Evolutionary conservation across 2,888 invertebrate species (phyloP).

Genomic region (Agriopis marginaria): DNA sequence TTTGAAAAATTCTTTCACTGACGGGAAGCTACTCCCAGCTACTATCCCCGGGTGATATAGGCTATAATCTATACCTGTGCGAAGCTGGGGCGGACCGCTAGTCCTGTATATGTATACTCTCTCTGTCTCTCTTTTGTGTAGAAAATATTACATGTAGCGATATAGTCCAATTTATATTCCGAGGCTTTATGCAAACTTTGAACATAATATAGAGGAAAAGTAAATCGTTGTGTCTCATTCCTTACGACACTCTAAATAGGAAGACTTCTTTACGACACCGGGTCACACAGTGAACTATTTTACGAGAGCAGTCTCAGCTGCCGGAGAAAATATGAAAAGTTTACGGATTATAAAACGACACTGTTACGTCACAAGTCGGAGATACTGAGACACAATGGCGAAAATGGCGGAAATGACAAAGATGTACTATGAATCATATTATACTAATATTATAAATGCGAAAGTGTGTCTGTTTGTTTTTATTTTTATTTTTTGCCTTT

Average conservation of each 20-base stretch:
- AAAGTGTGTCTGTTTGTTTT: too few relatives aligned
- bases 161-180: too few relatives aligned
- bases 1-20: too few relatives aligned
- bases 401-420: not conserved
- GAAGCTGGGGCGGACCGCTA: too few relatives aligned
- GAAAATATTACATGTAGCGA: too few relatives aligned
- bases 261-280: conserved; percentile 49
- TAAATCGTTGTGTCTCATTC: not conserved
- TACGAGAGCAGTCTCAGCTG: conserved; percentile 39
- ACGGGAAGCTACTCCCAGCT: too few relatives aligned
- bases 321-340: conserved; percentile 39
- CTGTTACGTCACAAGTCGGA: not conserved
- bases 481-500: too few relatives aligned
- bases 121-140: too few relatives aligned
- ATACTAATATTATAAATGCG: too few relatives aligned
- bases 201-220: not conserved
- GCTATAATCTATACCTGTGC: too few relatives aligned
- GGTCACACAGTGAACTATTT: conserved; percentile 44
- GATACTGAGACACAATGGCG: not conserved
- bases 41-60: too few relatives aligned
- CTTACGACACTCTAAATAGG: conserved; percentile 31
- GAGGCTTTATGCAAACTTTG: not conserved
- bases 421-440: not conserved
- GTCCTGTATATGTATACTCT: too few relatives aligned
- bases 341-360: conserved; percentile 41